Conservation (phyloP, 2,888 invertebrate species). For the Latrodectus elegans region DNA sequence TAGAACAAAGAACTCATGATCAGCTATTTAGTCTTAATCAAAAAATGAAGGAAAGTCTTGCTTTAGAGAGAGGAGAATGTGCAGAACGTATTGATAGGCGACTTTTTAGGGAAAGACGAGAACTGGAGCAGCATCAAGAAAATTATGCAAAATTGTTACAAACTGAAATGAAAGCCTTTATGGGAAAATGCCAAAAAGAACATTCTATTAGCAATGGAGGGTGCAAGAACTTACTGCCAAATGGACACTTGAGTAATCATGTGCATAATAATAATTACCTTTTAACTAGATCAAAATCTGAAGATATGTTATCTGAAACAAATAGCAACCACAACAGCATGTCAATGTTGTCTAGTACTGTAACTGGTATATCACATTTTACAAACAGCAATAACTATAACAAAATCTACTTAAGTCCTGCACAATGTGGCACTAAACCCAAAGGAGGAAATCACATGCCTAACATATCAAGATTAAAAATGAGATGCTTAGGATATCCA, state of each 20-base stretch:
- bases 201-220: constrained; percentile 8
- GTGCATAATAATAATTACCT: constrained; percentile 20
- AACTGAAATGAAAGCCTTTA: constrained; percentile 73
- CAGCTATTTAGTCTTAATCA: constrained; percentile 79
- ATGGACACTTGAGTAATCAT: constrained; percentile 20
- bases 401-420: constrained; percentile 18
- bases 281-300: constrained; percentile 74
- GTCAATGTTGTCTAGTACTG: constrained; percentile 50
- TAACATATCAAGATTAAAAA: constrained; percentile 50
- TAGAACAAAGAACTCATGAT: constrained; percentile 92
- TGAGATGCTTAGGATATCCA: constrained; percentile 41
- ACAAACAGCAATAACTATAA: constrained; percentile 33
- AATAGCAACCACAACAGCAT: constrained; percentile 60
- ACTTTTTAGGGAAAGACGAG: constrained; percentile 79
- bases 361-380: constrained; percentile 37
- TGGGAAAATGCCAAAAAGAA: constrained; percentile 71
- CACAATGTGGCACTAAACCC: constrained; percentile 50
- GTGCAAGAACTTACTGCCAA: neutral
- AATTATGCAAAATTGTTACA: constrained; percentile 71
- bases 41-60: constrained; percentile 80
- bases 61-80: constrained; percentile 80
- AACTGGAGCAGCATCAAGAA: constrained; percentile 75
- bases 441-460: constrained; percentile 18
- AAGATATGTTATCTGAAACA: constrained; percentile 74
- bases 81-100: constrained; percentile 81